These are phyloP conservation scores for Graptemys geographica DNA, from an alignment of 2,797 vertebrate genomes.

Conservation along the genomic window DNA sequence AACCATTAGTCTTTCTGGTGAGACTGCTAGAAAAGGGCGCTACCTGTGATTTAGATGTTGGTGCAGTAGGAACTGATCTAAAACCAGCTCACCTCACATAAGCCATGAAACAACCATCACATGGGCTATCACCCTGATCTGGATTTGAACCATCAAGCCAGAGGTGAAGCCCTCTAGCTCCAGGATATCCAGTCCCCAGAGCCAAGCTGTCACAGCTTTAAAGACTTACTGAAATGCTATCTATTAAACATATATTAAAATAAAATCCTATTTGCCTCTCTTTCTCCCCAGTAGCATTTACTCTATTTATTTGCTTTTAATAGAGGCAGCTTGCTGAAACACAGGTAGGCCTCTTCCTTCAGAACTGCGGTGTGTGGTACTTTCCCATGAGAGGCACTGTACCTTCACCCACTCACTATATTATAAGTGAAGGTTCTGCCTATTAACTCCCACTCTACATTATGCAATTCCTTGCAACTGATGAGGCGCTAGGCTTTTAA, in stretches of 20 bases:
- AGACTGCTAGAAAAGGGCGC: not conserved
- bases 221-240: not conserved
- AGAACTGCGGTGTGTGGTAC: accelerated
- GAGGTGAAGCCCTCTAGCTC: accelerated
- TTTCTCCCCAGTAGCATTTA: not conserved
- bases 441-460: constrained; percentile 59
- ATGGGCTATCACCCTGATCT: not conserved
- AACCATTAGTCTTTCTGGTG: not conserved
- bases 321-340: not conserved
- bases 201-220: not conserved
- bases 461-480: not conserved
- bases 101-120: not conserved
- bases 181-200: accelerated
- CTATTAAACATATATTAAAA: accelerated
- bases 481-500: constrained; percentile 34
- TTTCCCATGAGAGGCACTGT: constrained; percentile 32
- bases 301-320: not conserved
- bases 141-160: not conserved
- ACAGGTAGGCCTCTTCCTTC: accelerated
- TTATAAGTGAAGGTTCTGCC: constrained; percentile 25
- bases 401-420: constrained; percentile 48
- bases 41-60: not conserved
- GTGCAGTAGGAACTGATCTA: accelerated
- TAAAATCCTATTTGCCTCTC: not conserved
- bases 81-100: not conserved